A percentile compares a stretch with the other conserved stretches of the same genome.
Conservation (phyloP, 2,797 vertebrate genomes). For the Austrolebias charrua region DNA sequence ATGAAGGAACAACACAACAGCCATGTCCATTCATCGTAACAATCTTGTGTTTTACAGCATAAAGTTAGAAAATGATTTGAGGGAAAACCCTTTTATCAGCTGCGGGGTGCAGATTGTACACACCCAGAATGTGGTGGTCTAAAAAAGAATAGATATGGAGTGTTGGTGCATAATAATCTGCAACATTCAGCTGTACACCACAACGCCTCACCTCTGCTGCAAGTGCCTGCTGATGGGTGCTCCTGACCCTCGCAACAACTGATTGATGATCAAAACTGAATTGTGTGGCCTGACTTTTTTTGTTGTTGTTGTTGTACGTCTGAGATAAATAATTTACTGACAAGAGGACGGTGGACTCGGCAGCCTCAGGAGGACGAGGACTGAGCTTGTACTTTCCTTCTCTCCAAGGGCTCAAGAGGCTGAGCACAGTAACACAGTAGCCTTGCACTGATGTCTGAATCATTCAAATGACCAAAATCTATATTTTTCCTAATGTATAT, state of each 20-base stretch:
- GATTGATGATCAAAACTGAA: slow-evolving; percentile 53
- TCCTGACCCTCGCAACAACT: slow-evolving; percentile 57
- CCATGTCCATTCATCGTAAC: slow-evolving; percentile 8
- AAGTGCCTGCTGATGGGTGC: slow-evolving; percentile 66
- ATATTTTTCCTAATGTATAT: slow-evolving; percentile 61
- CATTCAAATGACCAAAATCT: slow-evolving; percentile 83
- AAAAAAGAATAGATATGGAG: slow-evolving; percentile 11
- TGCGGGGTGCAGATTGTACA: slow-evolving; percentile 11
- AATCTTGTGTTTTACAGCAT: slow-evolving; percentile 16
- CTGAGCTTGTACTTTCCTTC: slow-evolving; percentile 36
- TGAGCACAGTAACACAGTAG: slow-evolving; percentile 57
- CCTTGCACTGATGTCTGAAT: slow-evolving; percentile 66
- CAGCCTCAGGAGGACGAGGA: slow-evolving; percentile 23
- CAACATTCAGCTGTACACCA: slow-evolving; percentile 7
- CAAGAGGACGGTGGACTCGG: slow-evolving; percentile 34
- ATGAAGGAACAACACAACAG: slow-evolving; percentile 16
- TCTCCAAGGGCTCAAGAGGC: slow-evolving; percentile 47
- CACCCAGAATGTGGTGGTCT: neutral
- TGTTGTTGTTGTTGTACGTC: slow-evolving; percentile 12
- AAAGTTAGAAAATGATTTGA: slow-evolving; percentile 21
- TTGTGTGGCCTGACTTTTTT: slow-evolving; percentile 51
- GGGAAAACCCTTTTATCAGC: slow-evolving; percentile 25
- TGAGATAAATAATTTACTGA: slow-evolving; percentile 63
- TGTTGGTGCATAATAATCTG: neutral
- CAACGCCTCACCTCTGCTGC: slow-evolving; percentile 24